A percentile compares a stretch with the other conserved stretches of the same genome.
Evolutionary conservation across 1,140 invertebrate species (phyloP).

Genomic region (Oscheius sp.): DNA sequence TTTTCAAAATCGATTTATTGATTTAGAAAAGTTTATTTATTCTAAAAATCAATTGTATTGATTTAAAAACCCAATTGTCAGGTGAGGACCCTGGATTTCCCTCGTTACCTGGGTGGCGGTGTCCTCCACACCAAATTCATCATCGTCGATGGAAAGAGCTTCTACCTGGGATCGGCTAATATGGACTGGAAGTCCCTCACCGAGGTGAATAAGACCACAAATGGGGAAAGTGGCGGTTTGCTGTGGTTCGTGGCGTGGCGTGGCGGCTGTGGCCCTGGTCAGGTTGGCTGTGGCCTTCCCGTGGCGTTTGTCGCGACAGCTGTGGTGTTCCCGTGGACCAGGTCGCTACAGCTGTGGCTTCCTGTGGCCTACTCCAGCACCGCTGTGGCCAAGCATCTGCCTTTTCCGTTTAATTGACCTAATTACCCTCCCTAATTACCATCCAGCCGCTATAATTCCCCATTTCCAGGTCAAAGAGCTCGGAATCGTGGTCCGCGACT

Average conservation of each 20-base stretch:
- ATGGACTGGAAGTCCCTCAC: conserved; percentile 87
- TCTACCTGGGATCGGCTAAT: conserved; percentile 69
- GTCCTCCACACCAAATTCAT: conserved; percentile 91
- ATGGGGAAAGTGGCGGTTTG: too few relatives aligned
- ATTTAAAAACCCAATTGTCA: too few relatives aligned
- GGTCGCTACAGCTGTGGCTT: background rate
- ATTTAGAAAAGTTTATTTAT: too few relatives aligned
- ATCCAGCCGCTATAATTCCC: background rate
- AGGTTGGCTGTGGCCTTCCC: too few relatives aligned
- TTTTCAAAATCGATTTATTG: too few relatives aligned
- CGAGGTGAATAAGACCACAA: conserved; percentile 71
- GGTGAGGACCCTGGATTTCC: background rate
- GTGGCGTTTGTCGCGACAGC: too few relatives aligned
- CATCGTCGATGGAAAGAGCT: conserved; percentile 73
- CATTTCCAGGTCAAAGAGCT: conserved; percentile 73
- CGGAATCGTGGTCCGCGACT: conserved; percentile 78
- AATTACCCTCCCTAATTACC: background rate
- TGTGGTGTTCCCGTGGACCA: too few relatives aligned
- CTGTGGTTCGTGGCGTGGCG: too few relatives aligned
- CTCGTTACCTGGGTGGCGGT: conserved; percentile 77
- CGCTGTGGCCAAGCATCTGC: background rate
- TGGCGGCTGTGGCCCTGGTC: too few relatives aligned
- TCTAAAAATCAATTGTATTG: too few relatives aligned
- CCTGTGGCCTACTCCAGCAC: background rate
- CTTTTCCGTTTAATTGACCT: background rate